phyloP scores from a whole-genome alignment of 2,888 invertebrate species.

The Mystacides longicornis region DNA sequence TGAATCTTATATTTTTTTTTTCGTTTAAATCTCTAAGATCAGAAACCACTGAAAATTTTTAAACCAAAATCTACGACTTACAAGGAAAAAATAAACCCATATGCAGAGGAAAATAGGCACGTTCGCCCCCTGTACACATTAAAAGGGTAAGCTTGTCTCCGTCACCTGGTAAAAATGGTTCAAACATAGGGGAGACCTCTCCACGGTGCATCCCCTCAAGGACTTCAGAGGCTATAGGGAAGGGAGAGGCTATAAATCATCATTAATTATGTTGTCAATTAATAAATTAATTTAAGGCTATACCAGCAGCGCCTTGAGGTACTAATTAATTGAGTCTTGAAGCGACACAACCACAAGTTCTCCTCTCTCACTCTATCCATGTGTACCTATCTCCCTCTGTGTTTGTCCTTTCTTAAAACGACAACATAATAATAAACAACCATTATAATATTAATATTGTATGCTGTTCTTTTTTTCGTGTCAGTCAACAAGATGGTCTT shows the following conservation, averaged over 20 bases:
- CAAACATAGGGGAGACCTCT: neutral
- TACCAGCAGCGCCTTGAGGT: slow-evolving; percentile 11
- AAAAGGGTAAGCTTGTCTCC: slow-evolving; percentile 14
- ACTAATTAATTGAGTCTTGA: slow-evolving; percentile 24
- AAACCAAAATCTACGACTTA: too few relatives aligned
- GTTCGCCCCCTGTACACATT: too few relatives aligned
- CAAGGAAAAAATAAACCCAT: too few relatives aligned
- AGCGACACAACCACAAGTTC: slow-evolving; percentile 6
- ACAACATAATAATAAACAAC: too few relatives aligned
- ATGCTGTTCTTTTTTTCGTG: too few relatives aligned
- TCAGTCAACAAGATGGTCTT: too few relatives aligned
- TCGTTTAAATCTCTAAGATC: too few relatives aligned
- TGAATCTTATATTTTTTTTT: too few relatives aligned
- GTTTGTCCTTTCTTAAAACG: too few relatives aligned
- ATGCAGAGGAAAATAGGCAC: too few relatives aligned
- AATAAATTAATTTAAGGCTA: slow-evolving; percentile 24
- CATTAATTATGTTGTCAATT: slow-evolving; percentile 27
- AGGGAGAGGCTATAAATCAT: slow-evolving; percentile 22
- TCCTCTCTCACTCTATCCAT: neutral
- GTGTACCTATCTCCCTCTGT: neutral
- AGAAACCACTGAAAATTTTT: too few relatives aligned
- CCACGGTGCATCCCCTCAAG: neutral
- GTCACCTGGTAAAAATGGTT: slow-evolving; percentile 10
- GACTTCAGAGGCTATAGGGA: slow-evolving; percentile 4
- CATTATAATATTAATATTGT: too few relatives aligned